Evolutionary conservation across 2,797 vertebrate genomes (phyloP).

Genomic region (Tragelaphus oryx): DNA sequence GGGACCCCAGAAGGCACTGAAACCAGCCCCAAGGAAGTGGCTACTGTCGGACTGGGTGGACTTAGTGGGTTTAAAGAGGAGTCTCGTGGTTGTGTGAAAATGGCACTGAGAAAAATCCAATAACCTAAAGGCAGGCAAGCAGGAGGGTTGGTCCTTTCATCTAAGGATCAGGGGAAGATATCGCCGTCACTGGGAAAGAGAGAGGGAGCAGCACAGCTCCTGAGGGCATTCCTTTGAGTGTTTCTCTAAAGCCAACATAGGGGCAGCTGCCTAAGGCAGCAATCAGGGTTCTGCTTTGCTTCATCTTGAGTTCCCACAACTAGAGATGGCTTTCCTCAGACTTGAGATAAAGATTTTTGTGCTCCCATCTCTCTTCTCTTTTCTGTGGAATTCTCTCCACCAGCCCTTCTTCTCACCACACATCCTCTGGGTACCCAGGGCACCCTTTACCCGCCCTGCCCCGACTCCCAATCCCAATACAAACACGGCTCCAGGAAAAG

Average conservation of each 20-base stretch:
- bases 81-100: not conserved
- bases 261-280: not conserved
- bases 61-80: not conserved
- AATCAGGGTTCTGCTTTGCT: not conserved
- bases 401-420: not conserved
- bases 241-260: not conserved
- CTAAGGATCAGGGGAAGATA: not conserved
- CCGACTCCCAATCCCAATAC: not conserved
- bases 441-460: rapidly evolving
- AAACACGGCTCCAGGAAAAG: not conserved
- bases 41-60: not conserved
- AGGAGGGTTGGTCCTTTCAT: not conserved
- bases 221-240: not conserved
- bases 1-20: not conserved
- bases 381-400: not conserved
- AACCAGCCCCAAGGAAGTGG: not conserved
- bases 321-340: not conserved
- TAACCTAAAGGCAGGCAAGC: not conserved
- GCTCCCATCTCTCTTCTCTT: not conserved
- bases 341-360: not conserved
- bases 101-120: not conserved
- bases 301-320: not conserved
- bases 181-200: not conserved
- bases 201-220: not conserved
- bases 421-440: not conserved